These are phyloP conservation scores for Drosophila atroscutellata DNA, from an alignment of 2,888 invertebrate genomes.

Conservation along the genomic window DNA sequence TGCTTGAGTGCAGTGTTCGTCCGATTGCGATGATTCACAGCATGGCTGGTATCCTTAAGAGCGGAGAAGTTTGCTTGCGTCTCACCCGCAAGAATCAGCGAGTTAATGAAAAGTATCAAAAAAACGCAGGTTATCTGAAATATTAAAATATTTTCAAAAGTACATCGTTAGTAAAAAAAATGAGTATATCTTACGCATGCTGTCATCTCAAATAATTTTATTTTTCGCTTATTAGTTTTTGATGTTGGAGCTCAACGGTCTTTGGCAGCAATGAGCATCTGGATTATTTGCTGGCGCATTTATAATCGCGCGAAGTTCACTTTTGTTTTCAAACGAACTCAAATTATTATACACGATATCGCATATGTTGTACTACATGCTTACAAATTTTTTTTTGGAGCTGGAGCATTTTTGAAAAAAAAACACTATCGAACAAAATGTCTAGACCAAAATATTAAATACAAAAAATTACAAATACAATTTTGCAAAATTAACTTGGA, in stretches of 20 bases:
- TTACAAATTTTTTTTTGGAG: background rate
- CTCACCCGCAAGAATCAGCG: slow-evolving; percentile 19
- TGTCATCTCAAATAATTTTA: slow-evolving; percentile 28
- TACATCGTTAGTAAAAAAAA: too few species aligned
- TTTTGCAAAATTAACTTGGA: background rate
- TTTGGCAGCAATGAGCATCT: slow-evolving; percentile 44
- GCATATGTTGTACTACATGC: slow-evolving; percentile 1
- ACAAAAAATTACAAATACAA: background rate
- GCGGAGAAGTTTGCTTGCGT: slow-evolving; percentile 14
- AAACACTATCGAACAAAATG: slow-evolving; percentile 17
- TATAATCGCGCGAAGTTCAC: slow-evolving; percentile 31
- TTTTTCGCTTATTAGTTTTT: background rate
- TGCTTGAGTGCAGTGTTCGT: slow-evolving; percentile 7
- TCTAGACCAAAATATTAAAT: background rate
- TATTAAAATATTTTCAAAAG: background rate
- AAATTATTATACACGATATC: background rate
- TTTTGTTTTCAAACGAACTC: slow-evolving; percentile 4
- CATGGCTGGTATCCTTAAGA: slow-evolving; percentile 8
- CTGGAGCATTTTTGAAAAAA: background rate
- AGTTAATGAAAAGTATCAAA: slow-evolving; percentile 28
- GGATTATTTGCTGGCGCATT: slow-evolving; percentile 17
- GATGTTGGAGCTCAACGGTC: slow-evolving; percentile 21
- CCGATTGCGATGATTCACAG: slow-evolving; percentile 8
- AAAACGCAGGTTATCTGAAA: slow-evolving; percentile 43
- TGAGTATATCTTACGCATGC: slow-evolving; percentile 28